Percentiles rank a stretch among this genome's conserved stretches.
phyloP scores from a whole-genome alignment of 2,797 vertebrate genomes.

The Philypnodon macrostomus region DNA sequence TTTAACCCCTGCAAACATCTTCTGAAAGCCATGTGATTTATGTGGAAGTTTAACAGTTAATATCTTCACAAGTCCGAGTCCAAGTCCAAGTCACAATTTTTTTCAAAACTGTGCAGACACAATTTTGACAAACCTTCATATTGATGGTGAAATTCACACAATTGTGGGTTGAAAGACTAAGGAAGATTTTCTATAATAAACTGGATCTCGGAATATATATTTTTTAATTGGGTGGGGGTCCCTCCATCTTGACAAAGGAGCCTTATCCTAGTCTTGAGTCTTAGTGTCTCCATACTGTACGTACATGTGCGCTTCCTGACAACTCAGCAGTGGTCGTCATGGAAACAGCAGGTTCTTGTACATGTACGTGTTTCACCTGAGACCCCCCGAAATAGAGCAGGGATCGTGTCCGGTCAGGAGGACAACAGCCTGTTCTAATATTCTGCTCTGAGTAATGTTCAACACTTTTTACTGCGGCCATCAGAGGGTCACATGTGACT shows the following conservation, averaged over 20 bases:
- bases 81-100: no score
- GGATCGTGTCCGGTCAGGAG: constrained; percentile 27
- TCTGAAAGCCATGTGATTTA: no score
- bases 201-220: background rate
- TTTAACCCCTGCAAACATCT: no score
- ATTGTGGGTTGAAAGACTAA: no score
- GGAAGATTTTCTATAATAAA: no score
- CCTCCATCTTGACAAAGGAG: background rate
- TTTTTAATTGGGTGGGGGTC: background rate
- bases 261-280: background rate
- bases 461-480: constrained; percentile 11
- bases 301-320: constrained; percentile 42
- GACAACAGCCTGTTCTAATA: constrained; percentile 5
- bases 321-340: constrained; percentile 67
- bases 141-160: no score
- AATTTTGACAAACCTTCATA: no score
- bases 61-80: no score
- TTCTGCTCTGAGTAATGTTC: constrained; percentile 12
- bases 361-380: constrained; percentile 34
- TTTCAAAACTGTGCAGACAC: no score
- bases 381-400: constrained; percentile 35
- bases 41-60: no score
- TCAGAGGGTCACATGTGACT: constrained; percentile 2
- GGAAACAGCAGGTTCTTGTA: constrained; percentile 64
- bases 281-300: background rate